phyloP scores from a whole-genome alignment of 2,888 invertebrate genomes.

The Malthinus seriepunctatus region DNA sequence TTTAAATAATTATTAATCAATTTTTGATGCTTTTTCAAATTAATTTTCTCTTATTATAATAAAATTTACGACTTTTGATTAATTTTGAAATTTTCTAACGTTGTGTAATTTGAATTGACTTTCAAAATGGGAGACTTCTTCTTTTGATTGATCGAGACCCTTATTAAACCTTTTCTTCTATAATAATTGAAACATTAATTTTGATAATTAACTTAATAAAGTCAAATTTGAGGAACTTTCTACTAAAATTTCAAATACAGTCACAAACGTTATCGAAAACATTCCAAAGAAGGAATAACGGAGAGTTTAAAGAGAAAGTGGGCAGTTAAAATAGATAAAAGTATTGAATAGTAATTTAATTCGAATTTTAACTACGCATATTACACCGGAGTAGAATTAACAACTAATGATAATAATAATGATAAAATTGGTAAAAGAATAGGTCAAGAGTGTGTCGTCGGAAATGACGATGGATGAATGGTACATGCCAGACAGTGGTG shows the following conservation, averaged over 20 bases:
- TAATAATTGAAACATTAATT: neutral
- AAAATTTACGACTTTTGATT: neutral
- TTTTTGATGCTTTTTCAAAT: neutral
- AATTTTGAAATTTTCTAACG: no score
- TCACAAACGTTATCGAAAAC: conserved; percentile 8
- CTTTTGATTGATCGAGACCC: no score
- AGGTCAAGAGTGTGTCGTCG: conserved; percentile 21
- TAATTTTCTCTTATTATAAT: neutral
- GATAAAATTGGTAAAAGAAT: conserved; percentile 8
- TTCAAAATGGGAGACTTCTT: no score
- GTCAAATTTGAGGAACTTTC: neutral
- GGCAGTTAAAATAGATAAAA: conserved; percentile 16
- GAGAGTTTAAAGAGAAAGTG: conserved; percentile 19
- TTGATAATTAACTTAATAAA: neutral
- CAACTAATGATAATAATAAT: neutral
- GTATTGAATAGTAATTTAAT: conserved; percentile 17
- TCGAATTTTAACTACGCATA: conserved; percentile 4
- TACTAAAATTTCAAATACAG: neutral
- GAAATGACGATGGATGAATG: conserved; percentile 20
- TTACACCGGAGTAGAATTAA: conserved; percentile 18
- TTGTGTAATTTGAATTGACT: no score
- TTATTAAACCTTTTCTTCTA: no score
- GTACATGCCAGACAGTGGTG: conserved; percentile 11
- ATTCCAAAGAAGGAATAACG: conserved; percentile 14
- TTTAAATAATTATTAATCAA: conserved; percentile 1